These are phyloP conservation scores for Atopsyche davidsoni DNA, from an alignment of 1,140 invertebrate species.

Conservation along the genomic window DNA sequence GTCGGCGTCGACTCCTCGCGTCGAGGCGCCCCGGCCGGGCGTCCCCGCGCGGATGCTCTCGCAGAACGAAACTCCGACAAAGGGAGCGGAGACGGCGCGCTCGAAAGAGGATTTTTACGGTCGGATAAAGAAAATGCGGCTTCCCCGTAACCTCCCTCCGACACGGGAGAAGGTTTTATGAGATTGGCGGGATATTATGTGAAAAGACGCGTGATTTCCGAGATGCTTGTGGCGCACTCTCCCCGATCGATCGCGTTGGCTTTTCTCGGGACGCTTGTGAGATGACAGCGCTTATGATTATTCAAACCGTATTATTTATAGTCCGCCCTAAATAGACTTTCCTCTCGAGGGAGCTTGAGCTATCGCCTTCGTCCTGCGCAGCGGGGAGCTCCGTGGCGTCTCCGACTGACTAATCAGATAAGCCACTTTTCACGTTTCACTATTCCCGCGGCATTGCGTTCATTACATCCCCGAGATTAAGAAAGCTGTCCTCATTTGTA, in stretches of 20 bases:
- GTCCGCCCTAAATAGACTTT: no score
- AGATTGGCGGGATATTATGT: constrained; percentile 29
- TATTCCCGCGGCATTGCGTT: constrained; percentile 1
- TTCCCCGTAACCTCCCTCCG: constrained; percentile 1
- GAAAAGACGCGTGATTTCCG: constrained; percentile 30
- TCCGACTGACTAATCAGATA: no score
- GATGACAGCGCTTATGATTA: no score
- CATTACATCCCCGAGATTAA: constrained; percentile 2
- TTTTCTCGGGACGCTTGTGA: constrained; percentile 3
- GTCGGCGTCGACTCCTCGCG: no score
- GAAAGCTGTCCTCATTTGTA: constrained; percentile 7
- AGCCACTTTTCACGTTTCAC: constrained; percentile 3
- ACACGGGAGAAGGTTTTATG: constrained; percentile 22
- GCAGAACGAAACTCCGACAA: background rate
- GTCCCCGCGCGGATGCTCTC: background rate
- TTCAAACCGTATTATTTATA: no score
- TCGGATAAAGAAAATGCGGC: constrained; percentile 29
- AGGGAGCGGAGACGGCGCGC: constrained; percentile 4
- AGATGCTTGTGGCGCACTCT: constrained; percentile 26
- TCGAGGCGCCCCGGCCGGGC: background rate
- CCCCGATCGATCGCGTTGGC: constrained; percentile 15
- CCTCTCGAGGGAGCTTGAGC: no score
- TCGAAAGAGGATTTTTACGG: constrained; percentile 25
- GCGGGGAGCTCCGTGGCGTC: no score
- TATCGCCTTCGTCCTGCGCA: no score